Evolutionary conservation across 1,140 invertebrate genomes (phyloP), one percentile per base, ranked within the genome.

Genomic region (Palaemon carinicauda): DNA sequence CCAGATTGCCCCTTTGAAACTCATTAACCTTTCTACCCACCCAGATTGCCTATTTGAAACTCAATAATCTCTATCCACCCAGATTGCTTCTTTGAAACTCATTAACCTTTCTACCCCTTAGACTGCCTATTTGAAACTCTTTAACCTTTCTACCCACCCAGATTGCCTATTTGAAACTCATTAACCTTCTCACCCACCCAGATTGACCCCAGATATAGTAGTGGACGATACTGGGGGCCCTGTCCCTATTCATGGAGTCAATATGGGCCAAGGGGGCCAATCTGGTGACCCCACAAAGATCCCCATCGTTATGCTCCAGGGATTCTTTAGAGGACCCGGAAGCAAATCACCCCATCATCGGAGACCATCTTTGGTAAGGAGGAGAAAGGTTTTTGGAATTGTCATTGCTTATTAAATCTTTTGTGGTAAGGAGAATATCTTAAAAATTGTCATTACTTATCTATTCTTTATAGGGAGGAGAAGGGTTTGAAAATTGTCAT

Each of bases 301-400:
- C 50, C 84, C 84, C 5, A 86, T 86, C 60, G 84, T 86, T 31
- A 53, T 86, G 21, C 77, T 86, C 2, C 84, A 86, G 51, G 84
- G 84, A 53, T 86, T 86, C 56, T 86, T 86, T 60, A n/a, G 78
- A 24, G 84, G 84, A 15, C 77, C 78, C 51, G 84, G 84, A 54
- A 52, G 24, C 17, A 73, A 60, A 78, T 86, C 84, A 27, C 65
- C 84, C n/a, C 84, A 86, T 74, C 84, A 86, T n/a, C 77, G 84
- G 52, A 56, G 84, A 17, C 84, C 84, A 4, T 86, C 84, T 17
- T 21, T 80, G 65, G 84, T 86, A 24, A 79, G 84, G 73, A 7
- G 9, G 12, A 12, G 1, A 52, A 12, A n/a, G 29, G 14, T 51
- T 52, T 53, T 17, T 65, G 14, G 14, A 21, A 52, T n/a, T n/a